Evolutionary conservation across 2,797 vertebrate species (phyloP).

Genomic region (Pseudocheirus occidentalis): DNA sequence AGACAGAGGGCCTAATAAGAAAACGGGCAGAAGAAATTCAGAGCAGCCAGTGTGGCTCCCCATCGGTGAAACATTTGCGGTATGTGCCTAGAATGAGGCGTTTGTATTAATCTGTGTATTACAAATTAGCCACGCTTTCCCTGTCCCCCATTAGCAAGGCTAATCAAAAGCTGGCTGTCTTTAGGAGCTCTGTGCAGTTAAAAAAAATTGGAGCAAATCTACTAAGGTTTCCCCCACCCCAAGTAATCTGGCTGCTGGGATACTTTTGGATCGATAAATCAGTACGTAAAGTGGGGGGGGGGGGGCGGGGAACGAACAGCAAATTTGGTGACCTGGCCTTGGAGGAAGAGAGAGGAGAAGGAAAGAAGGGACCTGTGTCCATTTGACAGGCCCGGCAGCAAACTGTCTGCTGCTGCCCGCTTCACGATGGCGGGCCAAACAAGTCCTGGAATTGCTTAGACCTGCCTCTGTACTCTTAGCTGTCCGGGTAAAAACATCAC

Average conservation of each 20-base stretch:
- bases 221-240: constrained; percentile 63
- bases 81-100: constrained; percentile 65
- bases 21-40: constrained; percentile 65
- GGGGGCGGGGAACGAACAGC: constrained; percentile 38
- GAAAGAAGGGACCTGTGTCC: constrained; percentile 73
- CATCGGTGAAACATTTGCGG: constrained; percentile 52
- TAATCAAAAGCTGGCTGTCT: constrained; percentile 64
- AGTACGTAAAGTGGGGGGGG: not conserved
- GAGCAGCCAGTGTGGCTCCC: constrained; percentile 61
- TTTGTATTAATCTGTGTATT: constrained; percentile 67
- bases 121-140: constrained; percentile 58
- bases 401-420: constrained; percentile 72
- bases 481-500: constrained; percentile 84
- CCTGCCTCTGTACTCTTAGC: constrained; percentile 84
- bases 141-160: constrained; percentile 55
- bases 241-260: constrained; percentile 57
- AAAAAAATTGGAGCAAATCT: constrained; percentile 73
- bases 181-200: constrained; percentile 55
- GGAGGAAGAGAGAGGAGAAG: constrained; percentile 71
- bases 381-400: constrained; percentile 58
- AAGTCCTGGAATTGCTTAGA: constrained; percentile 78
- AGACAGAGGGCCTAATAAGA: not conserved
- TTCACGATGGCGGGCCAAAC: constrained; percentile 73
- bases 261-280: constrained; percentile 64
- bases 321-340: constrained; percentile 68